Conservation (phyloP, 2,113 vertebrate genomes). For the Psephotus haematonotus region DNA sequence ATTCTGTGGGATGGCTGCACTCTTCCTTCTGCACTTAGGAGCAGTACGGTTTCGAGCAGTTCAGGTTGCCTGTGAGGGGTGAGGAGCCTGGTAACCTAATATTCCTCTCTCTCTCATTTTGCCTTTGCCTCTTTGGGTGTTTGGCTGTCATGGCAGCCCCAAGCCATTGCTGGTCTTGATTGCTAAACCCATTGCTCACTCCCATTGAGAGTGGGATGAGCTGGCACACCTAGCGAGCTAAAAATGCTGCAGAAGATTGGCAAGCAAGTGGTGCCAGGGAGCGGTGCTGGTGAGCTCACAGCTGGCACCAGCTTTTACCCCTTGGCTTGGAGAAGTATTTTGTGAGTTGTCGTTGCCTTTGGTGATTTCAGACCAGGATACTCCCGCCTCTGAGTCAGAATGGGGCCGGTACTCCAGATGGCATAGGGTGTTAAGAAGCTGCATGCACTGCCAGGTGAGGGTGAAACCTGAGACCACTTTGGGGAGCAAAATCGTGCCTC, state of each 20-base stretch:
- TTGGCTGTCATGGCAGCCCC: slow-evolving; percentile 29
- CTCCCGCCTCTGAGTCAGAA: not conserved
- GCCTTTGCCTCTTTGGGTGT: not conserved
- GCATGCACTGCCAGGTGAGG: not conserved
- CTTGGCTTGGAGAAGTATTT: slow-evolving; percentile 16
- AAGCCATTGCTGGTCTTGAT: not conserved
- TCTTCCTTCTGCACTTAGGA: not conserved
- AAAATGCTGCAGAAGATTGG: slow-evolving; percentile 23
- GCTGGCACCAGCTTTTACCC: slow-evolving; percentile 16
- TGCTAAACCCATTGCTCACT: not conserved
- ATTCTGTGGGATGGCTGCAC: not conserved
- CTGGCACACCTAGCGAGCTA: not conserved
- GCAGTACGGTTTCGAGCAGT: accelerated
- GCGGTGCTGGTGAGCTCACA: slow-evolving; percentile 32
- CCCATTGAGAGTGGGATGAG: slow-evolving; percentile 14
- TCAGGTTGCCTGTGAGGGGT: not conserved
- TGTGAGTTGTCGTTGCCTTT: not conserved
- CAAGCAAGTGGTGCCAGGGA: not conserved
- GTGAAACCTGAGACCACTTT: not conserved
- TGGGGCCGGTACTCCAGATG: not conserved
- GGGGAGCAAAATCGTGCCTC: not conserved
- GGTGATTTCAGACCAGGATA: not conserved
- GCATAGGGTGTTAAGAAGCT: not conserved
- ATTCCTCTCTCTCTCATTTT: not conserved
- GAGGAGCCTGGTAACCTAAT: not conserved